Percentiles rank a stretch among this genome's conserved stretches.
Conservation (phyloP, 2,797 vertebrate species). For the Danio choprae region DNA sequence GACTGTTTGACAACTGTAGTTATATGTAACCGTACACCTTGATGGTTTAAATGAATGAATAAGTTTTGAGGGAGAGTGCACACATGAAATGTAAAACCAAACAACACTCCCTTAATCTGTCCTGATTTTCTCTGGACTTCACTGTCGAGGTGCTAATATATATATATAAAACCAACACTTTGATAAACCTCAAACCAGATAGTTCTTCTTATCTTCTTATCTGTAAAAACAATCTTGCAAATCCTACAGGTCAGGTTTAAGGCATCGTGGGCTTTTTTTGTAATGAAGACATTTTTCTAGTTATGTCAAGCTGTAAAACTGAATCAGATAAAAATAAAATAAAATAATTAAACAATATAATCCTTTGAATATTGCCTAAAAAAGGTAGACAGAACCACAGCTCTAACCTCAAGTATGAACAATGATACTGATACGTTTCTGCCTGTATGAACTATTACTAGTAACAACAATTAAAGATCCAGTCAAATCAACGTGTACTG, state of each 20-base stretch:
- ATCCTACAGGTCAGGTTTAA: background rate
- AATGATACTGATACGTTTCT: background rate
- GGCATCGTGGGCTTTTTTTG: background rate
- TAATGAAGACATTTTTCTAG: background rate
- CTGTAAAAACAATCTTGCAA: too few relatives aligned
- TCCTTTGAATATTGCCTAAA: background rate
- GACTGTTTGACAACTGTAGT: slow-evolving; percentile 39
- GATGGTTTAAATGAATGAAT: slow-evolving; percentile 44
- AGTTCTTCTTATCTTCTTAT: too few relatives aligned
- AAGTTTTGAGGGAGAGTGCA: slow-evolving; percentile 31
- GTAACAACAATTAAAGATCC: background rate
- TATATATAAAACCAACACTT: too few relatives aligned
- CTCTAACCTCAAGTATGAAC: slow-evolving; percentile 13
- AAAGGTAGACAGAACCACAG: background rate
- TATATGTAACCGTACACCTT: slow-evolving; percentile 36
- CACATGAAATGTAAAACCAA: slow-evolving; percentile 43
- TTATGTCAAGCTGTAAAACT: background rate
- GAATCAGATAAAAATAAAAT: too few relatives aligned
- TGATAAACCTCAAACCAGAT: background rate
- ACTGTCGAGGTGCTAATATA: slow-evolving; percentile 30
- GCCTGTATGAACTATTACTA: background rate
- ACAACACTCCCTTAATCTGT: slow-evolving; percentile 45
- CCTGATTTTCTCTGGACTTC: slow-evolving; percentile 19
- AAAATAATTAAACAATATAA: too few relatives aligned
- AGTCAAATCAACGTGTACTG: background rate